Evolutionary conservation across 2,797 vertebrate species (phyloP).

Genomic region (Acropternis orthonyx): DNA sequence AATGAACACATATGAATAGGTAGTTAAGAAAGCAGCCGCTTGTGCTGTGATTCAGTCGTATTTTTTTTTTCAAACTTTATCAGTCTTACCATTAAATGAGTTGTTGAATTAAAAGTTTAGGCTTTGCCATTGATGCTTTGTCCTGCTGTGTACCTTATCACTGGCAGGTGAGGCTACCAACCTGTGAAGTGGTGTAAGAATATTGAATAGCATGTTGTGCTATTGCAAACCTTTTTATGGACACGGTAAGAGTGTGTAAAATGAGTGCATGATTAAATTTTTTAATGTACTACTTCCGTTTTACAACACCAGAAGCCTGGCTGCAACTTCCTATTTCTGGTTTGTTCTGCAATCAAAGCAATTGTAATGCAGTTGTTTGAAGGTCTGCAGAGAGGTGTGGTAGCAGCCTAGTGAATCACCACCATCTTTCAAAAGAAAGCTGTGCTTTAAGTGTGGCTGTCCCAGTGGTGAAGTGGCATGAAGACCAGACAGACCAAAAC

Average conservation of each 20-base stretch:
- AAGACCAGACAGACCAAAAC: not conserved
- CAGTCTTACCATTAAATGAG: not conserved
- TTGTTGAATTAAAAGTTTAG: not conserved
- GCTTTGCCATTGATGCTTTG: not conserved
- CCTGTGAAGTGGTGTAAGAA: not conserved
- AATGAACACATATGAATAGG: not conserved
- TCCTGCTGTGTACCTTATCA: not conserved
- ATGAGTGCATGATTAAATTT: not conserved
- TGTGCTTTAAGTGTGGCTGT: not conserved
- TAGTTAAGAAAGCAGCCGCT: not conserved
- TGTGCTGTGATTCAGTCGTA: not conserved
- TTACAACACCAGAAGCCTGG: not conserved
- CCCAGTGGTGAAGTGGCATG: not conserved
- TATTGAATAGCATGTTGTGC: not conserved
- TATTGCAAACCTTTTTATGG: not conserved
- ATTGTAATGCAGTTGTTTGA: not conserved
- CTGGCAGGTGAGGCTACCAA: not conserved
- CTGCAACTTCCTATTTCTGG: conserved; percentile 28
- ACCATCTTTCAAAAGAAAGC: not conserved
- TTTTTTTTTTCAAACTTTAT: not conserved
- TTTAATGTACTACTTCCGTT: not conserved
- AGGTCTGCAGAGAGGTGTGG: not conserved
- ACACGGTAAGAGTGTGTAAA: not conserved
- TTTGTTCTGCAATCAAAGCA: not conserved
- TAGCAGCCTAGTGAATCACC: not conserved